Conservation (phyloP, 2,113 vertebrate species). For the Lophochroa leadbeateri region DNA sequence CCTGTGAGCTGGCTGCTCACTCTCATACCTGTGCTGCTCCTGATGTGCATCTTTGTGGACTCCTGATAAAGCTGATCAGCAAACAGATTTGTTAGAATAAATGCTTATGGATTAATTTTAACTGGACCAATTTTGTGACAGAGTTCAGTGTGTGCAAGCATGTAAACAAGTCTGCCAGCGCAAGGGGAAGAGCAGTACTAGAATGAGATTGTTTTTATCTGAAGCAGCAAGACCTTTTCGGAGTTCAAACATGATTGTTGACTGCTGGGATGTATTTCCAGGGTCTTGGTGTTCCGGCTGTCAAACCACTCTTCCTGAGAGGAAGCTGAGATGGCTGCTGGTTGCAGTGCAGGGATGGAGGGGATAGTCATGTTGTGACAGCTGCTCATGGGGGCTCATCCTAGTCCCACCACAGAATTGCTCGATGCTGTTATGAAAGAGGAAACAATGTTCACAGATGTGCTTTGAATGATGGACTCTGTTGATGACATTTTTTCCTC, state of each 20-base stretch:
- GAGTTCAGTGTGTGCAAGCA: background rate
- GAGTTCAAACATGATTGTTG: background rate
- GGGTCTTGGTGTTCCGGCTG: background rate
- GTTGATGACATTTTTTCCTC: background rate
- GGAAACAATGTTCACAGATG: accelerated
- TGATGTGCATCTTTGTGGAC: background rate
- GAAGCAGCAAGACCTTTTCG: background rate
- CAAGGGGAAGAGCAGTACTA: background rate
- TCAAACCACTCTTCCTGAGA: background rate
- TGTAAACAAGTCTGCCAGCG: background rate
- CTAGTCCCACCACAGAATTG: background rate
- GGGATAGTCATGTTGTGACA: background rate
- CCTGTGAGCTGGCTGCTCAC: background rate
- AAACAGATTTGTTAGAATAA: background rate
- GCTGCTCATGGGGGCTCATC: accelerated
- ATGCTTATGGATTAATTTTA: background rate
- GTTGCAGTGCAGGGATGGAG: background rate
- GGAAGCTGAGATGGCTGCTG: background rate
- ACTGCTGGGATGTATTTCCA: background rate
- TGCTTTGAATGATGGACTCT: background rate
- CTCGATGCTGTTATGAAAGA: background rate
- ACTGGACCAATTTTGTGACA: background rate
- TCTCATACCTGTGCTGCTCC: background rate
- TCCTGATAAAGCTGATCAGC: background rate
- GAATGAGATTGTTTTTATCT: background rate